Evolutionary conservation across 2,113 vertebrate species (phyloP).

Genomic region (Hemibagrus wyckioides): DNA sequence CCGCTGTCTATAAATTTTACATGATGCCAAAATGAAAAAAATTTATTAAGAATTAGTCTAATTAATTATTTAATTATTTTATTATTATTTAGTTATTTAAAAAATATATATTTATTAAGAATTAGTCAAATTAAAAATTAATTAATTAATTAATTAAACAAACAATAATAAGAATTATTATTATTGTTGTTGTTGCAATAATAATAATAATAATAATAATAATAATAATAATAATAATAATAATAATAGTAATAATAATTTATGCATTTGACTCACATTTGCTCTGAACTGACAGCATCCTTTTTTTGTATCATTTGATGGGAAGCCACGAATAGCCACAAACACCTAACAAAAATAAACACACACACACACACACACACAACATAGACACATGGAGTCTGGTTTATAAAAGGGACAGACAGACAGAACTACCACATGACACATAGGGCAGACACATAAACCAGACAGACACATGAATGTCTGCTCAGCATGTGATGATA

Average conservation of each 20-base stretch:
- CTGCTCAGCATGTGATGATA: background rate
- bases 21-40: background rate
- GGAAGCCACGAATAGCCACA: conserved; percentile 59
- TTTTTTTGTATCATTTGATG: conserved; percentile 55
- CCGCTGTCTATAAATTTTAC: background rate
- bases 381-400: conserved; percentile 17
- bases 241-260: background rate
- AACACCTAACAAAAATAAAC: conserved; percentile 63
- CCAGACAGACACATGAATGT: background rate
- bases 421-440: background rate
- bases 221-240: too few species aligned
- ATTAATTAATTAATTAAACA: too few species aligned
- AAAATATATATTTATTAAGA: too few species aligned
- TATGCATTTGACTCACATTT: conserved; percentile 59
- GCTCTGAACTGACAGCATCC: conserved; percentile 70
- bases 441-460: background rate
- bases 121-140: background rate
- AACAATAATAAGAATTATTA: too few species aligned
- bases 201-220: too few species aligned
- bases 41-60: background rate
- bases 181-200: too few species aligned
- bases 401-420: background rate
- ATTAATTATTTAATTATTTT: too few species aligned
- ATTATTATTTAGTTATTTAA: too few species aligned
- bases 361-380: conserved; percentile 19